Evolutionary conservation across 1,140 invertebrate genomes (phyloP), one percentile per base, ranked within the genome.

Genomic region (Melanaphis sacchari): DNA sequence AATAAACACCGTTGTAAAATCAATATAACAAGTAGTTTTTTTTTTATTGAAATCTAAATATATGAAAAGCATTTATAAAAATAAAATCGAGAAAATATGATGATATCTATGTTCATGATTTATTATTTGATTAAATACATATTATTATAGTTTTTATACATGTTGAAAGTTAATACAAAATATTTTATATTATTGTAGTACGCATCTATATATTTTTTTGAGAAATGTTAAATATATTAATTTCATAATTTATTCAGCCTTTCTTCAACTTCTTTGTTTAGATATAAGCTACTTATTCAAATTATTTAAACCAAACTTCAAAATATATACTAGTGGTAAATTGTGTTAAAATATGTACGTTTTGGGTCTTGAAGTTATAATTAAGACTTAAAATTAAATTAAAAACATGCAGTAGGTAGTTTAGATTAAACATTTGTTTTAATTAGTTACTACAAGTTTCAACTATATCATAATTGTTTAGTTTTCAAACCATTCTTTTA

Each of bases 361-460:
- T 15, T 87, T 46, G 24, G 18, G 36, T 87, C n/a, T 76, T n/a
- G 59, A 76, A 76, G 59, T 76, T 76, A 76, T 76, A 76, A 76
- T 76, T 76, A 76, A 76, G 59, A 76, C 59, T 76, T 76, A 76
- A 76, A 76, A 76, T 76, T 76, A n/a, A 76, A 76, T 76, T 76
- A 76, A 76, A 76, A 76, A 76, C 31, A n/a, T 76, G 18, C 59
- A 76, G 31, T n/a, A 66, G n/a, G 31, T n/a, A 76, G n/a, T 76
- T 76, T n/a, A 76, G 15, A 76, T 76, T n/a, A n/a, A 76, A 76
- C 31, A 76, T 76, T 76, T 76, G 59, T 76, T 76, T 76, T 76
- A 76, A 76, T 76, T 76, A n/a, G 59, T 11, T 76, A n/a, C 59
- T 76, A n/a, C 59, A n/a, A 76, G 59, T 76, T 76, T 76, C 59